Base-by-base conservation (phyloP, 2,888 invertebrate genomes). In the Eristalis tenax region DNA sequence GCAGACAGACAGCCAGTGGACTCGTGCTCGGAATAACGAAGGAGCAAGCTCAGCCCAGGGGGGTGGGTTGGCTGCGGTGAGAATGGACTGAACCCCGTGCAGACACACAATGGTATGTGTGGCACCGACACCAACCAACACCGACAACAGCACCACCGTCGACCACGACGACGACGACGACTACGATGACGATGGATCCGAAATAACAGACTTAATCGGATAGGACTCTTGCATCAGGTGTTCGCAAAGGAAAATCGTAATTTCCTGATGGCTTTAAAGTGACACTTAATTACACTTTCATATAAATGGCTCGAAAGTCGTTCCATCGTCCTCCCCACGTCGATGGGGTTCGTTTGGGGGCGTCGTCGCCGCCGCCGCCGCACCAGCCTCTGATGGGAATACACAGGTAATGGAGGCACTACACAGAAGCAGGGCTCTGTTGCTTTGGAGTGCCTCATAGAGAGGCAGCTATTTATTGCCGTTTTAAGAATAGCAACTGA, bases 231-330 rank as follows among this genome's bases (percentile, higher is more conserved):
- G 88, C 86, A 89, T 89, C 89, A 89, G 89, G 89, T 89, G 89
- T 87, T 88, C 80, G 77, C 71, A 82, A 84, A 87, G 86, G 89
- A 89, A 88, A 88, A 88, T 89, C 88, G 89, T 89, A 89, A 89
- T 89, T 89, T 89, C 89, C 89, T 87, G 89, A 89, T 89, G 89
- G 89, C 82, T 89, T 89, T 88, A 87, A 89, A 88, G 89, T 89
- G 89, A 89, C 89, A 89, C 89, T 89, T 89, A 89, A 89, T 89
- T 89, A 89, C 89, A 89, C 87, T 85, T 88, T 88, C 88, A 87
- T 84, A 88, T 87, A 89, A 89, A 89, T 89, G 87, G 86, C 87
- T 87, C 75, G 81, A 65, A 74, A 71, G 68, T 59, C 64, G 59
- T 61, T 63, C 28, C 64, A 13, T 4, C 22, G 32, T 18, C 43